Evolutionary conservation across 53 echinoderm and acorn worm genomes (phyloP), one percentile per base, ranked within the genome.

Genomic region (Astropecten irregularis): DNA sequence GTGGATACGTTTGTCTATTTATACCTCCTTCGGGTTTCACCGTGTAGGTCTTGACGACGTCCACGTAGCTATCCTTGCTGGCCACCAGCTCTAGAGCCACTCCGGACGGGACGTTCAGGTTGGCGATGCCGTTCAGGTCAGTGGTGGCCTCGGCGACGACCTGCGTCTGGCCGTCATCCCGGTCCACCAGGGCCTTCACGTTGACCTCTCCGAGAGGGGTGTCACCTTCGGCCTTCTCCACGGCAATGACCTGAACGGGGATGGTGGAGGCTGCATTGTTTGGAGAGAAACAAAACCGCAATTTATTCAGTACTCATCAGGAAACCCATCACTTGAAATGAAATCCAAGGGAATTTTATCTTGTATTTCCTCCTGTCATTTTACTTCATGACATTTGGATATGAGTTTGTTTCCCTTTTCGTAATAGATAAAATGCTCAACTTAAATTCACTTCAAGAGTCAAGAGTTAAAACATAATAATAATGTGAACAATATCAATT

Each of bases 21-120:
- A 25, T 84, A 92, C 92, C 85, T 76, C 73, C 88, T 52, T 85
- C 67, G 14, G 92, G 82, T 21, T 64, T 65, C 23, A 84, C 40
- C 28, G 56, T 47, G 11, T 79, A 79, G 13, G 90, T 44, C 56
- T 70, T 86, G 19, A 90, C 49, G 2, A 62, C 67, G 25, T 87
- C 87, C 28, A 90, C 53, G 40, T 69, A 90, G 27, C 68, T 54
- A 0, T 47, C 52, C 47, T 93, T 90, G 13, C 56, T 40, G 3
- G 84, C 93, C 2, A 71, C 71, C 3, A 93, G 37, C 25, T 88
- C 79, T 54, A 93, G n/a, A 9, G 35, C 18, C 26, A 71, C 31
- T 49, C 35, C 84, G 20, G 51, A 64, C 22, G 93, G 93, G 3
- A 77, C 81, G n/a, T 59, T 20, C 18, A 93, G 32, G 10, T 40